phyloP scores from a whole-genome alignment of 2,797 vertebrate species.

The Balearica regulorum region DNA sequence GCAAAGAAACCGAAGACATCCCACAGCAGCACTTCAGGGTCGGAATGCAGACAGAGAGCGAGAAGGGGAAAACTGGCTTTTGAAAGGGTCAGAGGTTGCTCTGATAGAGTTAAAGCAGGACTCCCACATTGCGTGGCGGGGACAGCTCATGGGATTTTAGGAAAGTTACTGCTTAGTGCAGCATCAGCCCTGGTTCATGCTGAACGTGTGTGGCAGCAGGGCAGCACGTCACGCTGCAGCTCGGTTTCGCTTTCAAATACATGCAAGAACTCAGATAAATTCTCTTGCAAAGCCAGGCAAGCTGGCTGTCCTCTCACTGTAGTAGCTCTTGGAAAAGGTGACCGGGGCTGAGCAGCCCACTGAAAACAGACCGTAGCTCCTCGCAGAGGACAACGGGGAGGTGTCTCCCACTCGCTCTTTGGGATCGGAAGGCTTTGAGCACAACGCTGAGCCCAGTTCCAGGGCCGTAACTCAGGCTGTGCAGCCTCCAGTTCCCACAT shows the following conservation, averaged over 20 bases:
- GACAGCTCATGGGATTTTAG: not conserved
- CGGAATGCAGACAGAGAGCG: not conserved
- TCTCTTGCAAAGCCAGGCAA: not conserved
- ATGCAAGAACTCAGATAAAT: not conserved
- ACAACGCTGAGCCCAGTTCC: accelerated
- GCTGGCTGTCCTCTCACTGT: not conserved
- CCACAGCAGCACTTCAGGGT: not conserved
- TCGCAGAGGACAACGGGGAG: accelerated
- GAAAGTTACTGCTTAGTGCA: not conserved
- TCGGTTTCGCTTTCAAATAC: not conserved
- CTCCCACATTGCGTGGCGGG: accelerated
- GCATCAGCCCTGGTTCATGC: not conserved
- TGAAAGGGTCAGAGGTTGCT: not conserved
- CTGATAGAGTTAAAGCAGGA: not conserved
- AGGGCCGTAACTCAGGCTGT: accelerated
- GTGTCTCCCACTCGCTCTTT: accelerated
- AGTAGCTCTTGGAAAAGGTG: not conserved
- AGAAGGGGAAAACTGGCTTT: not conserved
- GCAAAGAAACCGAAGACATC: not conserved
- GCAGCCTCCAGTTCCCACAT: not conserved
- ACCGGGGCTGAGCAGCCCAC: not conserved
- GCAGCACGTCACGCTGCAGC: not conserved
- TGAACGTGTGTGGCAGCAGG: accelerated
- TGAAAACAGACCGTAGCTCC: not conserved
- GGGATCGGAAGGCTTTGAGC: not conserved